Conservation (phyloP, 2,113 vertebrate genomes). For the Paraplagusia blochii region DNA sequence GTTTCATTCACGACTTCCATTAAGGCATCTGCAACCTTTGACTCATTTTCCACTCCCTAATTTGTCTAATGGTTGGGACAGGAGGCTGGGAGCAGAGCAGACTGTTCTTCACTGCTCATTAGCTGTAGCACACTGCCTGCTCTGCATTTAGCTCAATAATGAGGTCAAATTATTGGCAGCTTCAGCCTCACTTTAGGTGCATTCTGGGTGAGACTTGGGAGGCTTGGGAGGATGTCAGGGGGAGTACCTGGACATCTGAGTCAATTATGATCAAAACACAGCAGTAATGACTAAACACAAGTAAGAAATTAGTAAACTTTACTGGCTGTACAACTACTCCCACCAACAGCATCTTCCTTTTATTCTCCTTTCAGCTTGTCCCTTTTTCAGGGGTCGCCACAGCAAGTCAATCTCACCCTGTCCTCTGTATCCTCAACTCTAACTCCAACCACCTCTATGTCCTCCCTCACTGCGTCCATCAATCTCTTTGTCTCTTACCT, state of each 20-base stretch:
- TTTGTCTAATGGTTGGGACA: constrained; percentile 81
- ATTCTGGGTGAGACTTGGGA: constrained; percentile 63
- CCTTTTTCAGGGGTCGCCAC: no score
- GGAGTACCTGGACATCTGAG: constrained; percentile 56
- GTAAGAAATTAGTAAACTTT: constrained; percentile 27
- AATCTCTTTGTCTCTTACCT: constrained; percentile 65
- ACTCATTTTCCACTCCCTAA: constrained; percentile 84
- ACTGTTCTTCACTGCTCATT: constrained; percentile 80
- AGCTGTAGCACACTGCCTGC: constrained; percentile 74
- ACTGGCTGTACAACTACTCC: constrained; percentile 7
- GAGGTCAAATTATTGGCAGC: constrained; percentile 77
- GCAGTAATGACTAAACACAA: constrained; percentile 43
- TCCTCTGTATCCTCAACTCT: no score
- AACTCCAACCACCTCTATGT: no score
- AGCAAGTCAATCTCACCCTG: no score
- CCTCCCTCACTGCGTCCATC: no score
- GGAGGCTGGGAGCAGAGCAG: constrained; percentile 75
- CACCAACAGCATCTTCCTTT: no score
- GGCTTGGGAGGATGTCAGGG: constrained; percentile 36
- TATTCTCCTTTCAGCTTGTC: no score
- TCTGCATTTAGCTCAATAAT: constrained; percentile 79
- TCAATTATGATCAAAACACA: constrained; percentile 36
- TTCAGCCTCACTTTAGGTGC: constrained; percentile 75
- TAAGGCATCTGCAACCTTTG: constrained; percentile 72
- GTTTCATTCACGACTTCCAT: constrained; percentile 76